Percentiles rank a stretch among this genome's conserved stretches.
Evolutionary conservation across 2,797 vertebrate species (phyloP).

Genomic region (Aulostomus chinensis): DNA sequence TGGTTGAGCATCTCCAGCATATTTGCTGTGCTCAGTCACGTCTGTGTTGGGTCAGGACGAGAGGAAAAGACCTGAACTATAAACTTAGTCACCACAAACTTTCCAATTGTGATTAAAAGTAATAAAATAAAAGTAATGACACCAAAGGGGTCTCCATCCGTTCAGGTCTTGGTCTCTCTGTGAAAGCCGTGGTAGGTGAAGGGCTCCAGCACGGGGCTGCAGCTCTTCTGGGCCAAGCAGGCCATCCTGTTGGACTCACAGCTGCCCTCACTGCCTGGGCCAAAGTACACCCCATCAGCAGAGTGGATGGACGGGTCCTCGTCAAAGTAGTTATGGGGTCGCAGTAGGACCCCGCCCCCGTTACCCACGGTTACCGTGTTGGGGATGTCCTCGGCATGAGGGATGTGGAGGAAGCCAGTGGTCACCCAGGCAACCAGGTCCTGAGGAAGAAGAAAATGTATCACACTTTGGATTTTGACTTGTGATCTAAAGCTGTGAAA

Average conservation of each 20-base stretch:
- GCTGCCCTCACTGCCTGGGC: constrained; percentile 21
- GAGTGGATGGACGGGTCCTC: constrained; percentile 87
- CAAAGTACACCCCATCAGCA: constrained; percentile 78
- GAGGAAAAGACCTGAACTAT: too few relatives aligned
- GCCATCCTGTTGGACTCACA: constrained; percentile 84
- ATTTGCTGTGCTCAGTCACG: too few relatives aligned
- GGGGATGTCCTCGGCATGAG: constrained; percentile 90
- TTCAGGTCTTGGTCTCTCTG: too few relatives aligned
- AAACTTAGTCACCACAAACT: too few relatives aligned
- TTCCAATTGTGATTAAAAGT: too few relatives aligned
- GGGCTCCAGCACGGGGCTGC: constrained; percentile 73
- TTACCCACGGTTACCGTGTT: constrained; percentile 92
- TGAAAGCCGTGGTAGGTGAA: constrained; percentile 85
- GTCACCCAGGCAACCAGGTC: constrained; percentile 95
- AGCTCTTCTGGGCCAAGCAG: constrained; percentile 77
- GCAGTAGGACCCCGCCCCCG: constrained; percentile 85
- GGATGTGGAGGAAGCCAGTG: constrained; percentile 90
- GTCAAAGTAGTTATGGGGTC: constrained; percentile 92
- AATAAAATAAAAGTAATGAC: too few relatives aligned
- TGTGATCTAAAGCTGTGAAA: not conserved
- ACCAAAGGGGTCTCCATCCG: too few relatives aligned
- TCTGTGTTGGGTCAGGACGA: too few relatives aligned
- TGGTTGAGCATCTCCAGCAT: too few relatives aligned
- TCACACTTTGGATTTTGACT: too few relatives aligned
- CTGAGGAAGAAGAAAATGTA: constrained; percentile 62